These are phyloP conservation scores for Procapra przewalskii DNA, from an alignment of 2,113 vertebrate genomes.

Conservation along the genomic window DNA sequence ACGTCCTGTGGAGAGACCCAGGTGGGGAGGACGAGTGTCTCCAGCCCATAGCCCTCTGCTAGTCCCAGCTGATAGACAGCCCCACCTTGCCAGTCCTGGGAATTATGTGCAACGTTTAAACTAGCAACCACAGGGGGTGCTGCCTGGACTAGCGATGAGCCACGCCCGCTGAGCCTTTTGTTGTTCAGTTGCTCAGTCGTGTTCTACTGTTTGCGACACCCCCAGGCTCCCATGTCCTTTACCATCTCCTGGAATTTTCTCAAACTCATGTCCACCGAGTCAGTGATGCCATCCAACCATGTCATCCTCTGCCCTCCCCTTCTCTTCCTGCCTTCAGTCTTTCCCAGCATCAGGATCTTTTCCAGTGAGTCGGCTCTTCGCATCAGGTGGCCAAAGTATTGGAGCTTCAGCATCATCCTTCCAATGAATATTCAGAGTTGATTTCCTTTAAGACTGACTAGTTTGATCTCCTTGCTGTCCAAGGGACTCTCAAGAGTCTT, in stretches of 20 bases:
- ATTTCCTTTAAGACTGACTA: not conserved
- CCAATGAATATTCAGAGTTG: not conserved
- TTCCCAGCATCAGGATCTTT: not conserved
- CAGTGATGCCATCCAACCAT: not conserved
- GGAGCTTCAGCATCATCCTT: not conserved
- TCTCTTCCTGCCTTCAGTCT: not conserved
- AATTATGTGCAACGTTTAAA: not conserved
- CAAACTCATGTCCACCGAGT: not conserved
- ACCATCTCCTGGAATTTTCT: not conserved
- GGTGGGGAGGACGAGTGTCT: not conserved
- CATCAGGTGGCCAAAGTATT: not conserved
- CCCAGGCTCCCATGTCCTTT: not conserved
- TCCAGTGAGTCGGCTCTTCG: not conserved
- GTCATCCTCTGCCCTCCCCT: not conserved
- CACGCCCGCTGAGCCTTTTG: not conserved
- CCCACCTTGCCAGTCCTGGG: not conserved
- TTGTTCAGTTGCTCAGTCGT: not conserved
- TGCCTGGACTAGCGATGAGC: not conserved
- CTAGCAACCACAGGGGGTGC: not conserved
- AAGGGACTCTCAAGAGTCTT: not conserved
- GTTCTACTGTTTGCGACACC: not conserved
- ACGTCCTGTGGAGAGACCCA: not conserved
- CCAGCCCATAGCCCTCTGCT: not conserved
- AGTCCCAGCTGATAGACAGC: not conserved
- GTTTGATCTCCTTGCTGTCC: not conserved